phyloP scores from a whole-genome alignment of 2,797 vertebrate species.

The Poeciliopsis presidionis region DNA sequence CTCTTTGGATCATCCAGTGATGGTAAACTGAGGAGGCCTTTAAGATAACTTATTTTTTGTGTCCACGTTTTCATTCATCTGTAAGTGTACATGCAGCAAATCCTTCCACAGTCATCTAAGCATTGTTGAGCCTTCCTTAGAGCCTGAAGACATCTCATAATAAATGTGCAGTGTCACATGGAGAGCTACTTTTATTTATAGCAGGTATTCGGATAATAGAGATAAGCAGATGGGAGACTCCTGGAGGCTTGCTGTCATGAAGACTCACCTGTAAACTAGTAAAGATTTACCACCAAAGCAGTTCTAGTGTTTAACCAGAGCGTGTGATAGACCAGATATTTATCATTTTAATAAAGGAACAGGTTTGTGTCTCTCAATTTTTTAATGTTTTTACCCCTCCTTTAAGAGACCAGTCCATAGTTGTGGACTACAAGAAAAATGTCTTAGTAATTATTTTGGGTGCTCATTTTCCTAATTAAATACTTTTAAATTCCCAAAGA shows the following conservation, averaged over 20 bases:
- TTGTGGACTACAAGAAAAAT: background rate
- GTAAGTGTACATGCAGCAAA: constrained; percentile 29
- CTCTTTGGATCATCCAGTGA: constrained; percentile 9
- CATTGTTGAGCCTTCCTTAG: constrained; percentile 35
- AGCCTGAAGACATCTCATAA: constrained; percentile 55
- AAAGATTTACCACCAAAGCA: background rate
- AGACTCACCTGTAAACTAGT: background rate
- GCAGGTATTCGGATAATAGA: constrained; percentile 55
- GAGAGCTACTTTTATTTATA: constrained; percentile 63
- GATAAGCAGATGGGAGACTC: constrained; percentile 68
- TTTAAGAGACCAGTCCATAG: too few species aligned
- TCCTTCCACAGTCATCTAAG: constrained; percentile 42
- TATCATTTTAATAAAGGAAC: background rate
- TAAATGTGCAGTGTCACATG: constrained; percentile 55
- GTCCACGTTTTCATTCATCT: constrained; percentile 37
- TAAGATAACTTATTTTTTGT: constrained; percentile 28
- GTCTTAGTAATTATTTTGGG: background rate
- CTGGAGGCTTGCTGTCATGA: constrained; percentile 14
- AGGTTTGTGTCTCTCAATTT: background rate
- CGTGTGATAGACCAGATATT: background rate
- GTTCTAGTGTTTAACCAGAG: background rate
- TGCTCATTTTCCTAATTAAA: background rate
- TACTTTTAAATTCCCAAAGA: background rate
- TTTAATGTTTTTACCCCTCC: too few species aligned
- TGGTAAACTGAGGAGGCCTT: constrained; percentile 26